These are phyloP conservation scores for Hypolimnas misippus DNA, from an alignment of 2,888 invertebrate species.

Conservation along the genomic window DNA sequence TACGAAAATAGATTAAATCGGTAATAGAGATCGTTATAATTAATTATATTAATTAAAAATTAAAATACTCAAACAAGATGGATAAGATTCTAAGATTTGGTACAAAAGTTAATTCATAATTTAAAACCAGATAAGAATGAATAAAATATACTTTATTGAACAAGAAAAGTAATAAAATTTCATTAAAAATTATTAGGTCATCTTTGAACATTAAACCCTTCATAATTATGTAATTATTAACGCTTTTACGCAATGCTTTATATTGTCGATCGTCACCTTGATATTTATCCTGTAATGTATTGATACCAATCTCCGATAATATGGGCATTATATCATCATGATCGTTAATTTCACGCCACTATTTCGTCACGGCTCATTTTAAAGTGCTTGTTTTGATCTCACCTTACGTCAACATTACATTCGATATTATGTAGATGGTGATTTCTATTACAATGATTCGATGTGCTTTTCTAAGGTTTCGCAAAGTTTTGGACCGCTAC, in stretches of 20 bases:
- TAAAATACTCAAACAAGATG: too few species aligned
- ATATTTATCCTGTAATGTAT: constrained; percentile 21
- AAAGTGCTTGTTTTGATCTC: constrained; percentile 61
- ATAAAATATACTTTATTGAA: too few species aligned
- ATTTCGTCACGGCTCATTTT: constrained; percentile 62
- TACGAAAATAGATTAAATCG: too few species aligned
- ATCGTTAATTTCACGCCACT: constrained; percentile 64
- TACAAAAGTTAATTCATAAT: too few species aligned
- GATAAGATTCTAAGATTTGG: too few species aligned
- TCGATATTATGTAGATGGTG: constrained; percentile 43
- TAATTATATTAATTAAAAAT: too few species aligned
- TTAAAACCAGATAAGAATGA: too few species aligned
- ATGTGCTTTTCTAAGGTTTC: constrained; percentile 18
- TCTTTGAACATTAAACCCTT: background rate
- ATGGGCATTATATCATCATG: constrained; percentile 43
- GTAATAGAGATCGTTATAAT: too few species aligned
- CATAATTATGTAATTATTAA: constrained; percentile 8
- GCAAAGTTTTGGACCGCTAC: constrained; percentile 1
- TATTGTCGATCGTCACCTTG: constrained; percentile 10
- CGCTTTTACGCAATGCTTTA: constrained; percentile 13
- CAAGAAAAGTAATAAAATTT: too few species aligned
- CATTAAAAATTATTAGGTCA: background rate
- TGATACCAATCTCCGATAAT: constrained; percentile 47
- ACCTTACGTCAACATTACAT: constrained; percentile 46
- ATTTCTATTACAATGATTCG: constrained; percentile 54